Evolutionary conservation across 2,113 vertebrate genomes (phyloP), one percentile per base, ranked within the genome.

Genomic region (Oreocharis arfaki): DNA sequence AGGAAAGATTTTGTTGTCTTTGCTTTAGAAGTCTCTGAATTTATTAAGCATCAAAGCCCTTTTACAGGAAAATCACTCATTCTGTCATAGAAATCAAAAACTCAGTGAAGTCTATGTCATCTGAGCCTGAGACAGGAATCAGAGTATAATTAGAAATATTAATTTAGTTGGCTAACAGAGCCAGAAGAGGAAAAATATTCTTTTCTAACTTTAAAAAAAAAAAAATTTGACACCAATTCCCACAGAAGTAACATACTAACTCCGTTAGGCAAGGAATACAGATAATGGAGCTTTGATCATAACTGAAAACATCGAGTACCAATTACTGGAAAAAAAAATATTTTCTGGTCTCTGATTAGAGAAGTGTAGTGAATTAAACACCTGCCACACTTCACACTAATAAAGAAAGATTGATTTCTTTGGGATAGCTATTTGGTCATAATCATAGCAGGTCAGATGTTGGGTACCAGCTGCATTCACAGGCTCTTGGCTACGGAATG

Each of bases 401-500:
- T 90, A 87, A 77, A 59, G 39, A 69, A 88, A 96, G 75, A 96
- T 71, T 82, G 81, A 90, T 81, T 92, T 86, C 15, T 75, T 81
- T 89, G 42, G 46, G 30, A 39, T 41, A 86, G 30, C 5, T 77
- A 67, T 50, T 90, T 70, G 68, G 44, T 69, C 71, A 86, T 60
- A 74, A 64, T 81, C 63, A 68, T n/a, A 84, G 11, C 24, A 80
- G 64, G 68, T 96, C 80, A 95, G 55, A 64, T 77, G n/a, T 23
- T 75, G 42, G 2, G 4, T 81, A 75, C 7, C 39, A 87, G 64
- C 71, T 67, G 32, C 39, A 81, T 64, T 87, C 42, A 81, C 73
- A 89, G 15, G 24, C 35, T 80, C 21, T 93, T 93, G 71, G 53
- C 79, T 79, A 26, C 37, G 18, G 13, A 49, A 60, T 27, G 10